phyloP scores from a whole-genome alignment of 2,888 invertebrate genomes.

The Thysanoteuthis rhombus region DNA sequence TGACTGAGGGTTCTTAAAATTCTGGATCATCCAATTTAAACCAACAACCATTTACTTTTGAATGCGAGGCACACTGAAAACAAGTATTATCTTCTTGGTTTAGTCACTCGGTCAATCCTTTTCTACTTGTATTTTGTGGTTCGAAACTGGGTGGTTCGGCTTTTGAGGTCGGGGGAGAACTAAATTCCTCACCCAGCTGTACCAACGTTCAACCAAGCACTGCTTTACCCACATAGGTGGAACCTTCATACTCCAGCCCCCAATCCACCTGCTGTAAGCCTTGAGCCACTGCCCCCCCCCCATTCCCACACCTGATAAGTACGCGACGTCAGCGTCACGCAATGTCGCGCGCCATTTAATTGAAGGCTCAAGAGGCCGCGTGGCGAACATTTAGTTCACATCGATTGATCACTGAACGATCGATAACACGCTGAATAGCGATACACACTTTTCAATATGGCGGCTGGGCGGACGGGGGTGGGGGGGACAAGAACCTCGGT shows the following conservation, averaged over 20 bases:
- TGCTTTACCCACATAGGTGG: neutral
- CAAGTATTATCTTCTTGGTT: neutral
- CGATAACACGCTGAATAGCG: neutral
- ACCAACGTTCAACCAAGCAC: neutral
- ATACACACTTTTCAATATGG: neutral
- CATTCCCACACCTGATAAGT: neutral
- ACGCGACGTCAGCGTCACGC: neutral
- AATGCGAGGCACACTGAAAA: no score
- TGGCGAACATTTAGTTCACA: neutral
- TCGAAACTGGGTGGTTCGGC: neutral
- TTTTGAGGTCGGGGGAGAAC: neutral
- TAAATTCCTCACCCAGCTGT: neutral
- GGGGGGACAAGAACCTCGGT: neutral
- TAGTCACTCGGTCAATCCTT: neutral
- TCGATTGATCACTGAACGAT: neutral
- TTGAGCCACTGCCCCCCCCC: neutral
- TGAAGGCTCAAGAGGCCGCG: neutral
- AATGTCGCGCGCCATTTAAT: constrained; percentile 12
- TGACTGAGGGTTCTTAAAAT: no score
- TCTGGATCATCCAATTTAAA: no score
- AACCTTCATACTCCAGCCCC: neutral
- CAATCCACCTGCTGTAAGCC: neutral
- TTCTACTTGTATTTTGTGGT: neutral
- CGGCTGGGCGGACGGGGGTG: neutral
- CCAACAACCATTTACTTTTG: no score